Conservation (phyloP, 2,797 vertebrate genomes). For the Neostethus bicornis region DNA sequence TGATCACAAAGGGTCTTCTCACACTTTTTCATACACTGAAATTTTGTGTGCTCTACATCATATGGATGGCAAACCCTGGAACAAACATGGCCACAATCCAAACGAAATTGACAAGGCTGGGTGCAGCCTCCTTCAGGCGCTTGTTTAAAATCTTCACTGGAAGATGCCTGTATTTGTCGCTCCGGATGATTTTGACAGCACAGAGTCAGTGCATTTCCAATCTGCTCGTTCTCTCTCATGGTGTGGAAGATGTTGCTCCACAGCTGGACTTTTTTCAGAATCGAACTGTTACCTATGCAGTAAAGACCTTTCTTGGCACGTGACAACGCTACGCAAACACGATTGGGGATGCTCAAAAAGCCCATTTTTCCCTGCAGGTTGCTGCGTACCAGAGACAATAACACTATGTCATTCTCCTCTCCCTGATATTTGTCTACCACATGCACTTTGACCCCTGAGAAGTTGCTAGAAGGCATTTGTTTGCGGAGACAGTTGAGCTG, state of each 20-base stretch:
- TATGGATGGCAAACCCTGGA: slow-evolving; percentile 89
- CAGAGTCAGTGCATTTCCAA: slow-evolving; percentile 81
- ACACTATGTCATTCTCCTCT: slow-evolving; percentile 95
- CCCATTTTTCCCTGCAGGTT: slow-evolving; percentile 84
- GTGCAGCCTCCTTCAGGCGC: slow-evolving; percentile 92
- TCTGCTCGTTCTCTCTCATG: slow-evolving; percentile 78
- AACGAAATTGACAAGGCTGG: slow-evolving; percentile 86
- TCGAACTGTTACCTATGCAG: slow-evolving; percentile 87
- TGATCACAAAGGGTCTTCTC: slow-evolving; percentile 83
- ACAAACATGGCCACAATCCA: slow-evolving; percentile 92
- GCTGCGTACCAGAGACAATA: slow-evolving; percentile 93
- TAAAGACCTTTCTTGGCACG: slow-evolving; percentile 94
- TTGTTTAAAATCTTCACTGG: slow-evolving; percentile 81
- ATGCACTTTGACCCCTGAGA: slow-evolving; percentile 89
- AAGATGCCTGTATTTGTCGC: slow-evolving; percentile 75
- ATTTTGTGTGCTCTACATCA: slow-evolving; percentile 84
- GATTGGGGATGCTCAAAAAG: slow-evolving; percentile 91
- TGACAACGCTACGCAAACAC: slow-evolving; percentile 92
- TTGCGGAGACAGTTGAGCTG: slow-evolving; percentile 89
- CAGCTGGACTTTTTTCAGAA: slow-evolving; percentile 85
- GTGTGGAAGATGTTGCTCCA: slow-evolving; percentile 90
- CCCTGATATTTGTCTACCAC: slow-evolving; percentile 98
- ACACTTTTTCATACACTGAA: slow-evolving; percentile 85
- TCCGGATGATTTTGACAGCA: slow-evolving; percentile 92
- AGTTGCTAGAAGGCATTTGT: slow-evolving; percentile 83